phyloP scores from a whole-genome alignment of 2,888 invertebrate genomes.

The Saturnia pavonia region DNA sequence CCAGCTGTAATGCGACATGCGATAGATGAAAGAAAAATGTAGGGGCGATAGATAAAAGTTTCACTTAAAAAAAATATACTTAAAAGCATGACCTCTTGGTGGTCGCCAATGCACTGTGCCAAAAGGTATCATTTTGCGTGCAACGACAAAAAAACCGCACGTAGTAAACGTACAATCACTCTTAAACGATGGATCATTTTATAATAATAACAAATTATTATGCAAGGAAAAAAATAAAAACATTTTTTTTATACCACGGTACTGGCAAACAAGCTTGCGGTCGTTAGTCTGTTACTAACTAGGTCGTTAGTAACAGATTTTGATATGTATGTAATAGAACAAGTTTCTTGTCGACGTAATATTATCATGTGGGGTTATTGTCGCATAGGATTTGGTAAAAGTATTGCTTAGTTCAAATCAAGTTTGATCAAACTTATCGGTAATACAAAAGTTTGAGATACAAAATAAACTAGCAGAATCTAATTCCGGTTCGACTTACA shows the following conservation, averaged over 20 bases:
- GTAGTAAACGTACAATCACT: too few relatives aligned
- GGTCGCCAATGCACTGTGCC: too few relatives aligned
- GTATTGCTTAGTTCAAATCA: neutral
- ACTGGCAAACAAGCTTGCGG: too few relatives aligned
- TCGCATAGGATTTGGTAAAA: neutral
- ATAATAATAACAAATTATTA: neutral
- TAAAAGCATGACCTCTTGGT: too few relatives aligned
- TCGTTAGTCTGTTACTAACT: too few relatives aligned
- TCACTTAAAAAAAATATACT: too few relatives aligned
- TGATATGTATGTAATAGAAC: neutral
- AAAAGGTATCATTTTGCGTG: too few relatives aligned
- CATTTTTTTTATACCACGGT: too few relatives aligned
- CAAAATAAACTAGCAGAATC: neutral
- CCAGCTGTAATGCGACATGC: too few relatives aligned
- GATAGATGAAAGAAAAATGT: too few relatives aligned
- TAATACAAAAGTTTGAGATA: neutral
- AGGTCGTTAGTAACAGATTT: neutral
- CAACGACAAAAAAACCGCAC: too few relatives aligned
- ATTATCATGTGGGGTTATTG: neutral
- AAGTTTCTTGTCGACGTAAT: neutral
- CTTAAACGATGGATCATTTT: neutral
- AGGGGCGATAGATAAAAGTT: too few relatives aligned
- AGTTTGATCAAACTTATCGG: neutral
- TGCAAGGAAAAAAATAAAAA: neutral
- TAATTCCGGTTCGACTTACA: neutral